Percentiles rank a stretch among this genome's conserved stretches.
Evolutionary conservation across 1,140 invertebrate species (phyloP).

Genomic region (Drosophila littoralis): DNA sequence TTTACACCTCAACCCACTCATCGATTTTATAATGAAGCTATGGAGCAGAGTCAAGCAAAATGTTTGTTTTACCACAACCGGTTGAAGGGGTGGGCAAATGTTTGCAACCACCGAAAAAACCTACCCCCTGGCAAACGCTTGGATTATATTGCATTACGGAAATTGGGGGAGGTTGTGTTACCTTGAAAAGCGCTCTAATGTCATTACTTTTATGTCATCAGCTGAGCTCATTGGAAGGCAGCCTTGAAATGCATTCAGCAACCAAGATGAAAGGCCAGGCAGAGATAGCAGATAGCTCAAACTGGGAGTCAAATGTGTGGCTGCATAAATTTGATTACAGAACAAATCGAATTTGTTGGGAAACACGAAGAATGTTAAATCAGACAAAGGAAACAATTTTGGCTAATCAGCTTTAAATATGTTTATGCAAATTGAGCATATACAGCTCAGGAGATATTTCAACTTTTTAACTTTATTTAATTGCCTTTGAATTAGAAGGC

Average conservation of each 20-base stretch:
- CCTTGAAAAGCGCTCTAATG: conserved; percentile 46
- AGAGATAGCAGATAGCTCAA: neutral
- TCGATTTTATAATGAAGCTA: conserved; percentile 78
- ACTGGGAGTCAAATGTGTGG: neutral
- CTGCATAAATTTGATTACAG: conserved; percentile 17
- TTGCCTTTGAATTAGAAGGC: neutral
- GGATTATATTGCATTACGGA: conserved; percentile 69
- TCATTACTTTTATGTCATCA: conserved; percentile 53
- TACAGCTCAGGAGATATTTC: neutral
- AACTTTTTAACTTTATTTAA: neutral
- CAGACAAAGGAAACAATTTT: neutral
- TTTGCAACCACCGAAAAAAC: conserved; percentile 63
- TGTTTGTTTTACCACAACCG: conserved; percentile 52
- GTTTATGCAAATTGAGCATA: conserved; percentile 4
- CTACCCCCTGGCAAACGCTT: conserved; percentile 48
- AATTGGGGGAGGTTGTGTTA: conserved; percentile 49
- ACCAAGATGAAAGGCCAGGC: conserved; percentile 7
- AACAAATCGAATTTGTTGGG: conserved; percentile 22
- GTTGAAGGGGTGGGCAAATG: conserved; percentile 15
- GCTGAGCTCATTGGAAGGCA: conserved; percentile 25
- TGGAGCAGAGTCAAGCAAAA: conserved; percentile 48
- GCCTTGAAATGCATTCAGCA: conserved; percentile 24
- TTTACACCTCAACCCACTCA: conserved; percentile 43
- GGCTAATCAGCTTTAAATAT: conserved; percentile 8
- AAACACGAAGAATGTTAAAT: conserved; percentile 6